phyloP scores from a whole-genome alignment of 1,140 invertebrate species.

The Mylabris phalerata region DNA sequence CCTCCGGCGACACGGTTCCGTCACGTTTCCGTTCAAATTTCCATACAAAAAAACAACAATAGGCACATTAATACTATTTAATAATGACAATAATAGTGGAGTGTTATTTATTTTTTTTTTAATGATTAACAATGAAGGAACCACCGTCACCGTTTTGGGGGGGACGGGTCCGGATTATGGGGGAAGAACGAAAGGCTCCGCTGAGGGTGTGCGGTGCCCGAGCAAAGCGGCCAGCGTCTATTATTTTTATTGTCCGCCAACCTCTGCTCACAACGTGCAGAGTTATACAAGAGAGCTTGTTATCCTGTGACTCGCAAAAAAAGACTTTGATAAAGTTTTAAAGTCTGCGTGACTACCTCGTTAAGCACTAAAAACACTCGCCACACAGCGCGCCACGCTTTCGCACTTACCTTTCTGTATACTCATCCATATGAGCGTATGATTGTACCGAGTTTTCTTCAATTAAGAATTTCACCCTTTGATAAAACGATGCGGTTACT shows the following conservation, averaged over 20 bases:
- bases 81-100: too few species aligned
- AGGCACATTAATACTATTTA: too few species aligned
- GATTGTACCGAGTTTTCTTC: constrained; percentile 98
- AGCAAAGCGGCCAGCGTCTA: constrained; percentile 33
- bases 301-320: constrained; percentile 21
- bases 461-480: constrained; percentile 95
- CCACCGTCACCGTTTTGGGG: neutral
- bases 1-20: neutral
- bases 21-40: neutral
- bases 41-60: too few species aligned
- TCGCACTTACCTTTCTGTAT: constrained; percentile 89
- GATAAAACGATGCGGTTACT: constrained; percentile 95
- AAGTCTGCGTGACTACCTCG: constrained; percentile 16
- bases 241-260: constrained; percentile 16
- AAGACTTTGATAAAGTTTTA: neutral
- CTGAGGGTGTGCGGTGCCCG: constrained; percentile 37
- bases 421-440: constrained; percentile 94
- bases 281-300: constrained; percentile 16
- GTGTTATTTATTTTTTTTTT: too few species aligned
- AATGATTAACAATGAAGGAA: too few species aligned
- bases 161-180: constrained; percentile 3
- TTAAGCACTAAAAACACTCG: constrained; percentile 17
- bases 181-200: constrained; percentile 4
- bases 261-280: constrained; percentile 34
- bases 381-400: constrained; percentile 18